Base-by-base conservation (phyloP, 2,113 vertebrate genomes). In the Chloroceryle aenea region DNA sequence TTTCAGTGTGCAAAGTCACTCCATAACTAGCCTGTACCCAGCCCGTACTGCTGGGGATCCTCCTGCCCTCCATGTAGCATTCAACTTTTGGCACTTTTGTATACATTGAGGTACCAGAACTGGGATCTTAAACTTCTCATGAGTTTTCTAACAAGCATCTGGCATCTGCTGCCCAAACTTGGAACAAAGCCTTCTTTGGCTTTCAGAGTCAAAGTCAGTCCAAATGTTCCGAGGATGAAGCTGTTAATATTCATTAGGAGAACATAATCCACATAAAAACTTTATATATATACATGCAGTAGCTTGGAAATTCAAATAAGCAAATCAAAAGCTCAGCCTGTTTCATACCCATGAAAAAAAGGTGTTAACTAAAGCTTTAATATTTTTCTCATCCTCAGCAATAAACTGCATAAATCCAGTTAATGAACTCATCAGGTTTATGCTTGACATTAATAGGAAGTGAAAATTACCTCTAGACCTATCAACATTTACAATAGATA, bases 401-500 rank as follows among this genome's bases (percentile, higher is more conserved):
- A 47, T 47, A 93, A 91, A 90, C 68, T 40, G 75, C 68, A 92
- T 92, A 93, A 88, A 93, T 86, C 47, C 64, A 75, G 68, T 23
- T 96, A 95, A 96, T 89, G 81, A 90, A 94, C 81, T 84, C 88
- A 86, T 90, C 79, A 84, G 48, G n/a, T 75, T 93, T 90, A 93
- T 91, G 43, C 47, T 64, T 96, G 90, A 92, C 61, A 72, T 86
- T 93, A 94, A 94, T 93, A 78, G 61, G 79, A 92, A 95, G 73
- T 48, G 79, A 95, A 96, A 95, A 96, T 95, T 97, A 92, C 79
- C 83, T 89, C 88, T 78, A 90, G 90, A 93, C 68, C 68, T 92
- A 96, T 78, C 90, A 96, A 52, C 1, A 0, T 68, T 84, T 92
- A 93, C 85, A 90, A 86, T 19, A 81, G 80, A 93, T 6, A 9